Evolutionary conservation across 2,113 vertebrate species (phyloP).

Genomic region (Gymnocephalus cernua): DNA sequence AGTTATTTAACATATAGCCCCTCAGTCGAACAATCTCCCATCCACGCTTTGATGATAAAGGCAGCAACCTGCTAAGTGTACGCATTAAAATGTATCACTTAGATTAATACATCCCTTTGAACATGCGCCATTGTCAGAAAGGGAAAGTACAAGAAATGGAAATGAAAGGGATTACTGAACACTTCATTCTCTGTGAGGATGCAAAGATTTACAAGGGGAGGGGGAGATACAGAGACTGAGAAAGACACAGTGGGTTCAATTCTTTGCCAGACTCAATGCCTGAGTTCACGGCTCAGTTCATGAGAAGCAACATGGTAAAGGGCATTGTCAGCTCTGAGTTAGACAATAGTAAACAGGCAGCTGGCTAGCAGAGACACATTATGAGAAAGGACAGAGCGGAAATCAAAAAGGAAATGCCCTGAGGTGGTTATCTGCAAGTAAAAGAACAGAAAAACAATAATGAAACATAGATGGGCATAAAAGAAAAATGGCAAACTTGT

Average conservation of each 20-base stretch:
- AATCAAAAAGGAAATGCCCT: conserved; percentile 8
- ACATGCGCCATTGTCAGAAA: conserved; percentile 72
- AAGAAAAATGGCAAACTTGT: conserved; percentile 19
- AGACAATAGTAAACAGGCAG: conserved; percentile 33
- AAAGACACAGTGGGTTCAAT: conserved; percentile 25
- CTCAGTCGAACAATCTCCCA: conserved; percentile 61
- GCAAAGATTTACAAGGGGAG: conserved; percentile 51
- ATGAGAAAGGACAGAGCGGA: not conserved
- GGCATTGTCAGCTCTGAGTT: conserved; percentile 37
- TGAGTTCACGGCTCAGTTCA: conserved; percentile 16
- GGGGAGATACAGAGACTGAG: conserved; percentile 27
- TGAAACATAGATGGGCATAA: not conserved
- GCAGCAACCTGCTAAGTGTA: conserved; percentile 76
- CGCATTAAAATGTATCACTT: conserved; percentile 82
- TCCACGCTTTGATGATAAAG: conserved; percentile 82
- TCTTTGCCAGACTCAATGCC: not conserved
- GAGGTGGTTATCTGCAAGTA: not conserved
- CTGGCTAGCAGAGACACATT: conserved; percentile 16
- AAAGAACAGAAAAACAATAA: not conserved
- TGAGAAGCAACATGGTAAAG: conserved; percentile 38
- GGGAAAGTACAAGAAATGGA: conserved; percentile 67
- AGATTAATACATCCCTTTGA: conserved; percentile 84
- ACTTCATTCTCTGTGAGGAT: conserved; percentile 52
- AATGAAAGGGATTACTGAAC: conserved; percentile 80
- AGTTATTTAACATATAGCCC: conserved; percentile 77